Conservation (phyloP, 2,797 vertebrate species). For the Selene dorsalis region DNA sequence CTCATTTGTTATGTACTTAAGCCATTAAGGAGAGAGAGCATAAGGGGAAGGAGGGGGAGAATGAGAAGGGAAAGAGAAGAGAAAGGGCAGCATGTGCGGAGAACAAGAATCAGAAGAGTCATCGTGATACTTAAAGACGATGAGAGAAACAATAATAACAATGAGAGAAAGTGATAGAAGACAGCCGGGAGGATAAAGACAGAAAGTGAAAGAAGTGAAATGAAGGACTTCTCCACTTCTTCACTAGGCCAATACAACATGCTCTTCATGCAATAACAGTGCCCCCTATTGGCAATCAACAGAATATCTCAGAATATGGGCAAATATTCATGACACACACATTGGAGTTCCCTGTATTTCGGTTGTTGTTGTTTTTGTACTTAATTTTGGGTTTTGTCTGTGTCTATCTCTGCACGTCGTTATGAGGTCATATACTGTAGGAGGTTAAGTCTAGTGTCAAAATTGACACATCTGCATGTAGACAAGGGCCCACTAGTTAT, state of each 20-base stretch:
- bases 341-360: neutral
- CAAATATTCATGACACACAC: neutral
- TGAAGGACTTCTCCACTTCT: slow-evolving; percentile 30
- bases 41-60: slow-evolving; percentile 3
- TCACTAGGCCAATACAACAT: neutral
- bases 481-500: too few relatives aligned
- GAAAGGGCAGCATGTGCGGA: neutral
- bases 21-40: slow-evolving; percentile 44
- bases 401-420: neutral
- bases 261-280: slow-evolving; percentile 62
- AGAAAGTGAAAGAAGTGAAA: slow-evolving; percentile 37
- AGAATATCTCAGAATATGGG: slow-evolving; percentile 6
- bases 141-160: slow-evolving; percentile 11
- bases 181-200: slow-evolving; percentile 12
- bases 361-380: neutral
- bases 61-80: neutral
- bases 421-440: too few relatives aligned
- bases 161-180: slow-evolving; percentile 20
- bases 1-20: slow-evolving; percentile 66
- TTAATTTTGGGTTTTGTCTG: neutral
- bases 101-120: slow-evolving; percentile 11
- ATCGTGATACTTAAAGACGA: slow-evolving; percentile 9
- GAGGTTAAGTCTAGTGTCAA: too few relatives aligned
- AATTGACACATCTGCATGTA: too few relatives aligned
- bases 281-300: slow-evolving; percentile 65